Evolutionary conservation across 2,888 invertebrate species (phyloP).

Genomic region (Volucella bombylans): DNA sequence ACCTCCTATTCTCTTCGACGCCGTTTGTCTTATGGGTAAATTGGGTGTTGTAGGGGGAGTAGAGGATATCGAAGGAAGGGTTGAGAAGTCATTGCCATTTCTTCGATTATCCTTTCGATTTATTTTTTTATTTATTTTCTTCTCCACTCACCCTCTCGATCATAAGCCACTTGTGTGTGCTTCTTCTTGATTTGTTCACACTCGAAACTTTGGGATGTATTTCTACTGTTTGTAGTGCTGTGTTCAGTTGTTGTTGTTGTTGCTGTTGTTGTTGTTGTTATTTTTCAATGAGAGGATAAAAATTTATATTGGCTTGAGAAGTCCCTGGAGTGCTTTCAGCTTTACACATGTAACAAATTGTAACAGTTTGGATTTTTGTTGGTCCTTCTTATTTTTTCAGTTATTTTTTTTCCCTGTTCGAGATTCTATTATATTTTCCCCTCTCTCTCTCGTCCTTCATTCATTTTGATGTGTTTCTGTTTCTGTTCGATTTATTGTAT

Average conservation of each 20-base stretch:
- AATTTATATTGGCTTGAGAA: conserved; percentile 81
- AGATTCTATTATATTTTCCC: conserved; percentile 42
- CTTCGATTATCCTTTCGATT: conserved; percentile 71
- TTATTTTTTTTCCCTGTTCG: conserved; percentile 48
- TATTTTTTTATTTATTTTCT: conserved; percentile 28
- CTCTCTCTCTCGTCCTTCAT: conserved; percentile 23
- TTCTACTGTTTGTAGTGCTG: not conserved
- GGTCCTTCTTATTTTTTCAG: conserved; percentile 10
- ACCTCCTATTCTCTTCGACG: conserved; percentile 47
- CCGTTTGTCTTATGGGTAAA: conserved; percentile 51
- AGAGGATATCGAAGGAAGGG: conserved; percentile 20
- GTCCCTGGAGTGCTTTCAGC: conserved; percentile 81
- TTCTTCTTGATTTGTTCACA: conserved; percentile 30
- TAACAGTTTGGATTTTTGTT: conserved; percentile 75
- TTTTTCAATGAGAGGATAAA: conserved; percentile 81
- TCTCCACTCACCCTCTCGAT: not conserved
- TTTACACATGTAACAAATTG: conserved; percentile 82
- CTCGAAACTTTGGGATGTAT: not conserved
- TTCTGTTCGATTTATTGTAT: not conserved
- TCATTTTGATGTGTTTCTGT: conserved; percentile 48
- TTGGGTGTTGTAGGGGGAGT: conserved; percentile 8
- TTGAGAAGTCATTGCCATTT: conserved; percentile 71
- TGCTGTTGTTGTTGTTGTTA: conserved; percentile 78
- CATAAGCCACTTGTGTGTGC: conserved; percentile 4
- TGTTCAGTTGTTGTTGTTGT: conserved; percentile 76